Conservation (phyloP, 2,888 invertebrate genomes). For the Fissipunctia ypsillon region DNA sequence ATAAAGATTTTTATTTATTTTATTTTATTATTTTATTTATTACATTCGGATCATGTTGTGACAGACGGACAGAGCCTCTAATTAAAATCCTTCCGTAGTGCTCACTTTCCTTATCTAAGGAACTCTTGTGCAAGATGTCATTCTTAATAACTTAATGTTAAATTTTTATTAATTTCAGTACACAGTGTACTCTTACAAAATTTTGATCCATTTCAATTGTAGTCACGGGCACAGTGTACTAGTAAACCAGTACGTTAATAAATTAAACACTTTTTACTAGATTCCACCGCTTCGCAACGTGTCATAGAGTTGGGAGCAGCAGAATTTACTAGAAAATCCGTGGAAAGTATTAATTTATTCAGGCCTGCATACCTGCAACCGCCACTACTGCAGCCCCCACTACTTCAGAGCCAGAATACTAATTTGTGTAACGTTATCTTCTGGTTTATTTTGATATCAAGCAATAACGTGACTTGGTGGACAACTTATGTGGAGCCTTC, state of each 20-base stretch:
- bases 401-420: constrained; percentile 48
- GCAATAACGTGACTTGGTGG: constrained; percentile 24
- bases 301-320: constrained; percentile 5
- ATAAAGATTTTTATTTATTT: too few species aligned
- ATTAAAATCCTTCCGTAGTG: too few species aligned
- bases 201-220: neutral
- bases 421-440: constrained; percentile 56
- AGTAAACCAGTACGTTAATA: constrained; percentile 5
- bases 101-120: too few species aligned
- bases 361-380: constrained; percentile 51
- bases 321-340: constrained; percentile 32
- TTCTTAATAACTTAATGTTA: too few species aligned
- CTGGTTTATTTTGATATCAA: constrained; percentile 50
- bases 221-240: neutral
- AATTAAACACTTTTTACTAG: constrained; percentile 7
- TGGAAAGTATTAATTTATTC: constrained; percentile 65
- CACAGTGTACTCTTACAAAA: neutral
- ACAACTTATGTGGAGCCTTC: neutral
- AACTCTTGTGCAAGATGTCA: too few species aligned
- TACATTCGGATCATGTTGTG: too few species aligned
- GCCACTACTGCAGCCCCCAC: constrained; percentile 10
- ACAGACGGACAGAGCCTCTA: too few species aligned
- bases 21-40: too few species aligned
- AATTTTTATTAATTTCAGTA: too few species aligned
- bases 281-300: neutral